These are phyloP conservation scores for Nephrotoma appendiculata DNA, from an alignment of 2,888 invertebrate species.

Conservation along the genomic window DNA sequence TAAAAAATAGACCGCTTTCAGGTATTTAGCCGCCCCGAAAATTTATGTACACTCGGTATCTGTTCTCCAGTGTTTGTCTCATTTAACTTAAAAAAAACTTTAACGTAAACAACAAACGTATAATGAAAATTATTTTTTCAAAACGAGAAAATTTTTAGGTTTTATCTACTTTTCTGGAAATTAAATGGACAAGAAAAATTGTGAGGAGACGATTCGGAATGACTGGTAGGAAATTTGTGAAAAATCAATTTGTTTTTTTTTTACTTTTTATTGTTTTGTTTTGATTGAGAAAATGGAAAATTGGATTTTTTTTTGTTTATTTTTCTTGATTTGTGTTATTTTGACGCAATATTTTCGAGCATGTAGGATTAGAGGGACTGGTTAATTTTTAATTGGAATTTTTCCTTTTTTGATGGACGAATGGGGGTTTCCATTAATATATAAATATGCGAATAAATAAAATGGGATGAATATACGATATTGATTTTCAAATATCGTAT, in stretches of 20 bases:
- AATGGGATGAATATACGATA: background rate
- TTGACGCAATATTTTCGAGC: background rate
- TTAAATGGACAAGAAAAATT: background rate
- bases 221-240: background rate
- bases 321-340: background rate
- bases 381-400: background rate
- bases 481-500: too few relatives aligned
- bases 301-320: background rate
- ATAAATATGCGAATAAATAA: background rate
- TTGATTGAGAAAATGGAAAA: background rate
- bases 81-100: background rate
- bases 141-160: background rate
- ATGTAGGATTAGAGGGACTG: background rate
- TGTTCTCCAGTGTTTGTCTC: background rate
- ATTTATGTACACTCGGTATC: too few relatives aligned
- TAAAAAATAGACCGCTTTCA: too few relatives aligned
- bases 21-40: too few relatives aligned
- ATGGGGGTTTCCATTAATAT: background rate
- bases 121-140: background rate
- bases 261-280: background rate
- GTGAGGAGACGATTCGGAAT: background rate
- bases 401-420: background rate
- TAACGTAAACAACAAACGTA: background rate
- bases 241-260: background rate
- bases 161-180: background rate